These are phyloP conservation scores for Luidia sarsii DNA, from an alignment of 53 echinoderm and acorn worm genomes.

Conservation along the genomic window DNA sequence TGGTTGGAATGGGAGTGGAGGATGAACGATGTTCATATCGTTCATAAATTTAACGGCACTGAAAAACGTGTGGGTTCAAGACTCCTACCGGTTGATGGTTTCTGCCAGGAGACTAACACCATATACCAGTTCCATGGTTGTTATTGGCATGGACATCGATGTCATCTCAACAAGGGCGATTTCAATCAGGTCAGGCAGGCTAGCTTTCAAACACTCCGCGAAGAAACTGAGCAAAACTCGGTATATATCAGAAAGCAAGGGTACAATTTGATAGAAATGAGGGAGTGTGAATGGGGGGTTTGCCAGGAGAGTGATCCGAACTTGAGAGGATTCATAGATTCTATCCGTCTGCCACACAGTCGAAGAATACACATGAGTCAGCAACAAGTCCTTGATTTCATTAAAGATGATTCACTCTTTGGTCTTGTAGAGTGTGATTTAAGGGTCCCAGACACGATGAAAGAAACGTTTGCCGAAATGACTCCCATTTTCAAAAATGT, in stretches of 20 bases:
- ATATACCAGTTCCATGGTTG: too few relatives aligned
- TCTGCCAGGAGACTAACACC: too few relatives aligned
- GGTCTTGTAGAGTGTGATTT: constrained; percentile 51
- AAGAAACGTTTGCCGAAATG: constrained; percentile 43
- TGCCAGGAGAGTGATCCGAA: neutral
- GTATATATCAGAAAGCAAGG: constrained; percentile 3
- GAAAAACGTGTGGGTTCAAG: neutral
- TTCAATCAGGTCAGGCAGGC: neutral
- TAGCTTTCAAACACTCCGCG: neutral
- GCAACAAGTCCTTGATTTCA: neutral
- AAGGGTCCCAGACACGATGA: constrained; percentile 2
- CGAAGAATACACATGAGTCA: neutral
- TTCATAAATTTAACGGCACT: too few relatives aligned
- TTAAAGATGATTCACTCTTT: constrained; percentile 14
- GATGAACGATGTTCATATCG: neutral
- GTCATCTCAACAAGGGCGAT: constrained; percentile 8
- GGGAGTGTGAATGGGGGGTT: constrained; percentile 17
- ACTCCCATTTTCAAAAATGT: constrained; percentile 49
- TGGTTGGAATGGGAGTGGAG: neutral
- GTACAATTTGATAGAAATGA: too few relatives aligned
- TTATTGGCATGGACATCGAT: too few relatives aligned
- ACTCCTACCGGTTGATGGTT: neutral
- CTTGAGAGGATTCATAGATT: neutral
- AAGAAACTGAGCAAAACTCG: neutral
- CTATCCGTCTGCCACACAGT: neutral